Base-by-base conservation (phyloP, 2,113 vertebrate genomes). In the Xiphias gladius region DNA sequence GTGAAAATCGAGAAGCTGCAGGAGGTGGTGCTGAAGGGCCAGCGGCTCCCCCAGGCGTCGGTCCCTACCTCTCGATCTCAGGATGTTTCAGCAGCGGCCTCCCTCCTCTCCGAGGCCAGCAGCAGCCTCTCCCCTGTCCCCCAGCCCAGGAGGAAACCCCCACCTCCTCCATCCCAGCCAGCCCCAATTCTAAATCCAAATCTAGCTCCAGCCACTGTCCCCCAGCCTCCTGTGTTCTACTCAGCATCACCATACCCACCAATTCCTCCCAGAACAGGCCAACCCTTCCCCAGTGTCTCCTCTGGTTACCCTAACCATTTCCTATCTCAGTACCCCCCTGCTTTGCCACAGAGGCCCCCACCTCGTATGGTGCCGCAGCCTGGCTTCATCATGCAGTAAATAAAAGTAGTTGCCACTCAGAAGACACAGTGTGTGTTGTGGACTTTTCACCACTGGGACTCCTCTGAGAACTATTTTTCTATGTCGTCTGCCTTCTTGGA, bases 1-100 rank as follows among this genome's bases (percentile, higher is more conserved):
- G 98, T 99, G 0, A 99, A 99, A 85, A 99, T 99, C 0, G 98
- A 99, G 91, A 99, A 99, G 93, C 96, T 99, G 55, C 97, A 98
- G 87, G 98, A 99, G 89, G 94, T 99, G 95, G 97, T 99, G 91
- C 89, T 99, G 50, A 97, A 96, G 89, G 97, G 96, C 63, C 97
- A 96, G 82, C 93, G 93, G 80, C 94, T 96, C 14, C 94, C 94
- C 0, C 96, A 94, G 86, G 87, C 70, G 7, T 71, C 93, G 0
- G 73, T 85, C 66, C 71, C 85, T 73, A 22, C 24, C 87, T 92
- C 1, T 39, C 95, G 84, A 22, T 82, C 13, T 43, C 95, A 0
- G 95, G 97, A 94, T 24, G 73, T 86, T 26, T 86, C 85, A 0
- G 71, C 55, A 0, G 86, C 55, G 1, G 85, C 93, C 28, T 80